Percentiles rank a stretch among this genome's conserved stretches.
These are phyloP conservation scores for Platygyra sinensis DNA, from an alignment of 64 coral and sea anemone genomes.

Conservation along the genomic window DNA sequence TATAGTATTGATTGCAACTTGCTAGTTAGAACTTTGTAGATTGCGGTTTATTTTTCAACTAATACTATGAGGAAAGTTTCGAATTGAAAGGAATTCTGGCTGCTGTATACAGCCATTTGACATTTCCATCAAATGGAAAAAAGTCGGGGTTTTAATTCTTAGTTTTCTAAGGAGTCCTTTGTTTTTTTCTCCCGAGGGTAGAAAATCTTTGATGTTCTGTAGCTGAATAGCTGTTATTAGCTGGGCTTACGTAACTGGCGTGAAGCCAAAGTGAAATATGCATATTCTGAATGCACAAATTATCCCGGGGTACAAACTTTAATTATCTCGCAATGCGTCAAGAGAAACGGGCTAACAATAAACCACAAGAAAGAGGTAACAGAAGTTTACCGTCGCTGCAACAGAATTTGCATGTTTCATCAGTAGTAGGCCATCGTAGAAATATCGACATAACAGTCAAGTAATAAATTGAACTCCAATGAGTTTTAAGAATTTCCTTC, in stretches of 20 bases:
- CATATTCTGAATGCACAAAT: constrained; percentile 49
- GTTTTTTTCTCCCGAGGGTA: neutral
- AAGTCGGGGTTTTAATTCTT: neutral
- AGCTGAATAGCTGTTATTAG: constrained; percentile 16
- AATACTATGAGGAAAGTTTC: constrained; percentile 5
- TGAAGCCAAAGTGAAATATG: constrained; percentile 38
- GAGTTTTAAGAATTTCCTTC: constrained; percentile 28
- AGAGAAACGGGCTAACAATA: neutral
- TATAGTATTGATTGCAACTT: constrained; percentile 31
- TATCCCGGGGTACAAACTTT: constrained; percentile 11
- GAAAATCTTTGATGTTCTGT: neutral
- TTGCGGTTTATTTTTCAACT: neutral
- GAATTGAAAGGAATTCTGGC: constrained; percentile 41
- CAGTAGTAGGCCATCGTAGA: neutral
- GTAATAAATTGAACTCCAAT: constrained; percentile 20
- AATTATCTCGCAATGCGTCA: constrained; percentile 2
- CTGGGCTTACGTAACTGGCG: neutral
- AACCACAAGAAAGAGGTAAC: constrained; percentile 14
- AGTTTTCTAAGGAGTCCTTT: constrained; percentile 1
- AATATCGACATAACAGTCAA: neutral
- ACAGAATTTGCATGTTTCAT: constrained; percentile 24
- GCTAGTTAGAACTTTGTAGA: constrained; percentile 5
- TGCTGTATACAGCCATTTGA: constrained; percentile 8
- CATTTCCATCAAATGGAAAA: constrained; percentile 57
- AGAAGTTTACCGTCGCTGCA: neutral